A percentile compares a stretch with the other conserved stretches of the same genome.
phyloP scores from a whole-genome alignment of 2,888 invertebrate genomes.

The Oligia latruncula region DNA sequence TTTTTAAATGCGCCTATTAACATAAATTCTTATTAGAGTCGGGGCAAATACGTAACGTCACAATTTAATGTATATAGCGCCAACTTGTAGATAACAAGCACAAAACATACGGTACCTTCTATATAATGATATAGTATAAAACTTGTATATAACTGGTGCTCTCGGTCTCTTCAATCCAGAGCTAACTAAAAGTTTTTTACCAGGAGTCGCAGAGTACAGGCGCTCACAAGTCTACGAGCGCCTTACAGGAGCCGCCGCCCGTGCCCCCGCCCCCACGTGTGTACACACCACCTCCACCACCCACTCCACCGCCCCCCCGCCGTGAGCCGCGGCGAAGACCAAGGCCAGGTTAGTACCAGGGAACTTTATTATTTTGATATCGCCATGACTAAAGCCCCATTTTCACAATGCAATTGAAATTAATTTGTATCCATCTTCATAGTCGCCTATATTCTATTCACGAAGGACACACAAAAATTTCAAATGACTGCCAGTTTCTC shows the following conservation, averaged over 20 bases:
- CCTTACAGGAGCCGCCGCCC: conserved; percentile 83
- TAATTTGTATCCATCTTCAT: not conserved
- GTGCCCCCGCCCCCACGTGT: conserved; percentile 82
- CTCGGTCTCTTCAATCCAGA: not conserved
- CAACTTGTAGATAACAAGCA: not conserved
- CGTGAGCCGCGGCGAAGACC: conserved; percentile 65
- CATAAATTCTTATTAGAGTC: conserved; percentile 4
- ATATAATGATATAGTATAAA: not conserved
- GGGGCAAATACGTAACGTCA: conserved; percentile 12
- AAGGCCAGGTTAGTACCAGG: conserved; percentile 68
- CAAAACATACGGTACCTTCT: not conserved
- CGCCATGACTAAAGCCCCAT: not conserved
- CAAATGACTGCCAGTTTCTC: not conserved
- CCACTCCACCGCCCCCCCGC: conserved; percentile 76
- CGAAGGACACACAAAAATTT: not conserved
- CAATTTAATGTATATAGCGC: conserved; percentile 21
- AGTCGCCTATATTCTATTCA: not conserved
- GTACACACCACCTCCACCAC: conserved; percentile 73
- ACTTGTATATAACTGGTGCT: not conserved
- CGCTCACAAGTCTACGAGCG: conserved; percentile 84
- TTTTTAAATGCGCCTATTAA: conserved; percentile 39
- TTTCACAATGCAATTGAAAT: not conserved
- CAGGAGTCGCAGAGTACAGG: conserved; percentile 66
- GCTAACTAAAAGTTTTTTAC: conserved; percentile 1
- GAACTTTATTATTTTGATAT: not conserved